phyloP scores from a whole-genome alignment of 2,113 vertebrate species.

The Platanista minor region DNA sequence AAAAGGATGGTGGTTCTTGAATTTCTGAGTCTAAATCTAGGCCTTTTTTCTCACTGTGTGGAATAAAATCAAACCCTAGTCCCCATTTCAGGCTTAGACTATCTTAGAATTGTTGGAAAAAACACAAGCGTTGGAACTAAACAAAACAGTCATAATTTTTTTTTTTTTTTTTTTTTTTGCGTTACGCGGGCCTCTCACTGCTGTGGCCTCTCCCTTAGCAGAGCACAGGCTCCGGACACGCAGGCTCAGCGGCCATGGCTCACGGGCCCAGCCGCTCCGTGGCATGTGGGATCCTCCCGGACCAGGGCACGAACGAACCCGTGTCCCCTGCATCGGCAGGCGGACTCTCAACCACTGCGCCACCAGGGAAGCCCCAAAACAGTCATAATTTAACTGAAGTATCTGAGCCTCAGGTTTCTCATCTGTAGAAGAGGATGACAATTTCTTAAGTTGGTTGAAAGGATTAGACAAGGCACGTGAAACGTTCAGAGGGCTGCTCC shows the following conservation, averaged over 20 bases:
- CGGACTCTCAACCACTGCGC: too few relatives aligned
- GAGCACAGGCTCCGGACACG: too few relatives aligned
- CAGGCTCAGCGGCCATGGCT: too few relatives aligned
- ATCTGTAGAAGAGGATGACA: neutral
- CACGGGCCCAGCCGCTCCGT: too few relatives aligned
- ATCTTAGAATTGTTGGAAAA: neutral
- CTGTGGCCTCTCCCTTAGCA: too few relatives aligned
- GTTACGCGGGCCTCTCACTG: too few relatives aligned
- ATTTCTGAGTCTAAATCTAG: neutral
- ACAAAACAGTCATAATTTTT: neutral
- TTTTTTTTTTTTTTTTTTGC: too few relatives aligned
- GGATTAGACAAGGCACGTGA: neutral
- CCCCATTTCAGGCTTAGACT: neutral
- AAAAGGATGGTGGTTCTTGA: neutral
- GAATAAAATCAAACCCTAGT: slow-evolving; percentile 20
- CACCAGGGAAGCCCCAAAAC: too few relatives aligned
- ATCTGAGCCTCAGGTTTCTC: neutral
- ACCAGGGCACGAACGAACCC: too few relatives aligned
- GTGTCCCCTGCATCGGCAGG: too few relatives aligned
- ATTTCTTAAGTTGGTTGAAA: neutral
- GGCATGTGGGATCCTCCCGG: too few relatives aligned
- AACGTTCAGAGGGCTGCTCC: neutral
- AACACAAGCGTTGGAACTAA: neutral
- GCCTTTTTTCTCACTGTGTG: neutral
- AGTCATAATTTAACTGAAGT: neutral